Conservation (phyloP, 2,797 vertebrate genomes). For the Brotula barbata region DNA sequence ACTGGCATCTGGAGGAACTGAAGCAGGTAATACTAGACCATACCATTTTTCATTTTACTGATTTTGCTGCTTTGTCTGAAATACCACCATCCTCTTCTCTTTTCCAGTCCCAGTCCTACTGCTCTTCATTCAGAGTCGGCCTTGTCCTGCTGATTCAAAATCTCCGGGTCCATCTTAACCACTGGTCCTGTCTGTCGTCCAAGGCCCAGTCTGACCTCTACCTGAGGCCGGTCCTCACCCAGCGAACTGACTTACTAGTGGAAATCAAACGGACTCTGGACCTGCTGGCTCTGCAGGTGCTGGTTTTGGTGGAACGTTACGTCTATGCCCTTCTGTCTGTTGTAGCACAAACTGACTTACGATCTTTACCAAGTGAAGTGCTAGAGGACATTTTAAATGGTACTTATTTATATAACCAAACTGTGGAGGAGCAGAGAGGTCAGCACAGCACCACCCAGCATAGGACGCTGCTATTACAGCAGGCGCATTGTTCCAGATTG, state of each 20-base stretch:
- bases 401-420: constrained; percentile 67
- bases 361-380: constrained; percentile 54
- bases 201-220: constrained; percentile 62
- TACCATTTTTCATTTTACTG: not conserved
- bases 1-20: constrained; percentile 53
- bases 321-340: constrained; percentile 53
- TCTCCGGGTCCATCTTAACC: constrained; percentile 70
- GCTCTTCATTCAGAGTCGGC: constrained; percentile 30
- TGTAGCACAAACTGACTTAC: constrained; percentile 39
- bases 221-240: constrained; percentile 50
- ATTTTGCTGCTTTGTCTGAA: too few relatives aligned
- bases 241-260: constrained; percentile 35
- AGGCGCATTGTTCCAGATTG: constrained; percentile 11
- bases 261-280: constrained; percentile 58
- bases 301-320: constrained; percentile 69
- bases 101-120: constrained; percentile 28
- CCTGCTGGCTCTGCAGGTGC: constrained; percentile 61
- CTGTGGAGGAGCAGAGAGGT: constrained; percentile 53
- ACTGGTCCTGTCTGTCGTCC: constrained; percentile 71
- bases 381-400: constrained; percentile 72
- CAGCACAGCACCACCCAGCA: constrained; percentile 36
- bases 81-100: not conserved
- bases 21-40: constrained; percentile 16
- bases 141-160: constrained; percentile 68
- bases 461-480: constrained; percentile 45